Evolutionary conservation across 2,888 invertebrate species (phyloP), one percentile per base, ranked within the genome.

Genomic region (Melipona beecheii): DNA sequence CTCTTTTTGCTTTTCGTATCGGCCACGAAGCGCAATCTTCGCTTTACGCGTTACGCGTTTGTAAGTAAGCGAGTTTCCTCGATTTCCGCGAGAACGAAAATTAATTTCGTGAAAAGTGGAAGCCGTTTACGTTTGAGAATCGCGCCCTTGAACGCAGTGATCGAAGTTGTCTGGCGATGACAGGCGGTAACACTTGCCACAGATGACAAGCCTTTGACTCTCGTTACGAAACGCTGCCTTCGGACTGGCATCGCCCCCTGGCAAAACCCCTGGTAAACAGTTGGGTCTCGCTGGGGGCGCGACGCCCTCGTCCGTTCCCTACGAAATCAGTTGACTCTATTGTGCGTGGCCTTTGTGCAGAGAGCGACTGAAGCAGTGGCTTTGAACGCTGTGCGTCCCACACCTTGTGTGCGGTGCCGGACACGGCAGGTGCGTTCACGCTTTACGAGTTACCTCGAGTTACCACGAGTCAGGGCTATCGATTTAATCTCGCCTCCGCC

Each of bases 191-290:
- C 91, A 88, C 91, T 91, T 85, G 91, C 87, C 75, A 75, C 68
- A 76, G 83, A 88, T 90, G 90, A 90, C 91, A 86, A 27, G 86
- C 84, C 91, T 91, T 91, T 91, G 91, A 91, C 88, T 88, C 64
- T 36, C 75, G 80, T 65, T 77, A 81, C 84, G 89, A 82, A 81
- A 71, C 79, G 62, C 69, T 78, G 65, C 81, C 81, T 78, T 89
- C 86, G 77, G 76, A 74, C 70, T 52, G 81, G 78, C 87, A 83
- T 84, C 85, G 78, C 75, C 80, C 75, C 80, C 84, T 79, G 43
- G 43, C 43, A 64, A 82, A 84, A 78, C 79, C 77, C 76, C 75
- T 66, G 36, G 78, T 69, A 84, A 88, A 88, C 89, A 75, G 76
- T 36, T 84, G 78, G 43, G 50, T 21, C 73, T 80, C 70, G 66